Conservation (phyloP, 1,140 invertebrate species). For the Copidosoma floridanum region DNA sequence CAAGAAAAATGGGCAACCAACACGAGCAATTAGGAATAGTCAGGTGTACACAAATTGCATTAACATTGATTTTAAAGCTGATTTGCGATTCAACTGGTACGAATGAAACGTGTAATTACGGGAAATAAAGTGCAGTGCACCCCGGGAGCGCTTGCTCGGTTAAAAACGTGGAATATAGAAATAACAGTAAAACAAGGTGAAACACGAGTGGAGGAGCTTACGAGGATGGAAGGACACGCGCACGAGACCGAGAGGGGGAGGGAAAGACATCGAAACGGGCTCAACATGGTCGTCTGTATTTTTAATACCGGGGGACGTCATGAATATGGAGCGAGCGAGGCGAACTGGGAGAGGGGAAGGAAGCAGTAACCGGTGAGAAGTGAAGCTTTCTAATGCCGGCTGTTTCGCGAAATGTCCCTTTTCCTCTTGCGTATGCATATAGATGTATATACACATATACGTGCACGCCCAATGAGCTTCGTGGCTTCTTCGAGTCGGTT, state of each 20-base stretch:
- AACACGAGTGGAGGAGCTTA: background rate
- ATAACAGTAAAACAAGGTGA: background rate
- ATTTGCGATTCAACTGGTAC: too few relatives aligned
- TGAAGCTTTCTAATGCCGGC: constrained; percentile 35
- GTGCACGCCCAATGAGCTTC: constrained; percentile 35
- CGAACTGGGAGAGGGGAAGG: background rate
- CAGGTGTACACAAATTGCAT: too few relatives aligned
- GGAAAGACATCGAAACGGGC: constrained; percentile 15
- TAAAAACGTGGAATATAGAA: too few relatives aligned
- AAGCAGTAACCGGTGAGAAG: constrained; percentile 8
- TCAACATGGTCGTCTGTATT: constrained; percentile 37
- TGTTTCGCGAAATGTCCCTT: constrained; percentile 40
- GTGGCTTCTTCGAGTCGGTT: too few relatives aligned
- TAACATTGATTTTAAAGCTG: too few relatives aligned
- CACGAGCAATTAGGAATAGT: too few relatives aligned
- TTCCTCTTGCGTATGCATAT: background rate
- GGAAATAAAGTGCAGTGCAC: too few relatives aligned
- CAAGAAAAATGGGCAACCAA: too few relatives aligned
- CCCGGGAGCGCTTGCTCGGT: too few relatives aligned
- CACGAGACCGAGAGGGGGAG: constrained; percentile 20
- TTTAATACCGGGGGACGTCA: constrained; percentile 39
- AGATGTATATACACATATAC: background rate
- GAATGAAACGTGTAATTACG: too few relatives aligned
- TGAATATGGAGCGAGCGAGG: constrained; percentile 42
- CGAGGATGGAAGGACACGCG: background rate